Conservation (phyloP, 2,797 vertebrate species). For the Smutsia temminckii region DNA sequence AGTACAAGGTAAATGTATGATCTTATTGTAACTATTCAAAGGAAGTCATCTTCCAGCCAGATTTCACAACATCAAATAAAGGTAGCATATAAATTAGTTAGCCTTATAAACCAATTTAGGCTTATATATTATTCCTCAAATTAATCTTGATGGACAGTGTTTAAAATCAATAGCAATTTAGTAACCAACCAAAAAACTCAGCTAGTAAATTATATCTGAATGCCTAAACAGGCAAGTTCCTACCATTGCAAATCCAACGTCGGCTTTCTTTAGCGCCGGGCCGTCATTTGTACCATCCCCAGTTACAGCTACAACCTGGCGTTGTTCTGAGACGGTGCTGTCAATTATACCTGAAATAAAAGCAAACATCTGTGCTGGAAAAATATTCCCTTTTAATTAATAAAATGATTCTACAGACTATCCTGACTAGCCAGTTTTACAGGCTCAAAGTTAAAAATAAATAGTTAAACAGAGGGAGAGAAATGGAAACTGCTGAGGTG, state of each 20-base stretch:
- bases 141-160: background rate
- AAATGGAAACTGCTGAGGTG: conserved; percentile 9
- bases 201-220: background rate
- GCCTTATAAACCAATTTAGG: background rate
- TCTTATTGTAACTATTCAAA: background rate
- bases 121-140: conserved; percentile 9
- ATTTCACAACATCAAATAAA: conserved; percentile 29
- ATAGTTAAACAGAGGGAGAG: conserved; percentile 4
- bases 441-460: conserved; percentile 48
- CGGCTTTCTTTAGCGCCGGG: conserved; percentile 98
- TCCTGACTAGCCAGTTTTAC: background rate
- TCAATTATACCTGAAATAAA: conserved; percentile 95
- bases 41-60: conserved; percentile 10
- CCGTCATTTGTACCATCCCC: conserved; percentile 99
- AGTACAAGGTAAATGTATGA: background rate
- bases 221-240: conserved; percentile 26
- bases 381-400: background rate
- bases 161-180: conserved; percentile 40
- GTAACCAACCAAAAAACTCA: background rate
- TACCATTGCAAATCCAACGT: conserved; percentile 99
- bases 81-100: conserved; percentile 5
- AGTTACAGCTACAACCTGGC: conserved; percentile 98
- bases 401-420: conserved; percentile 37
- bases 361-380: conserved; percentile 53
- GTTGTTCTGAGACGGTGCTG: conserved; percentile 95